These are phyloP conservation scores for Delichon dasypus DNA, from an alignment of 2,797 vertebrate genomes.

Conservation along the genomic window DNA sequence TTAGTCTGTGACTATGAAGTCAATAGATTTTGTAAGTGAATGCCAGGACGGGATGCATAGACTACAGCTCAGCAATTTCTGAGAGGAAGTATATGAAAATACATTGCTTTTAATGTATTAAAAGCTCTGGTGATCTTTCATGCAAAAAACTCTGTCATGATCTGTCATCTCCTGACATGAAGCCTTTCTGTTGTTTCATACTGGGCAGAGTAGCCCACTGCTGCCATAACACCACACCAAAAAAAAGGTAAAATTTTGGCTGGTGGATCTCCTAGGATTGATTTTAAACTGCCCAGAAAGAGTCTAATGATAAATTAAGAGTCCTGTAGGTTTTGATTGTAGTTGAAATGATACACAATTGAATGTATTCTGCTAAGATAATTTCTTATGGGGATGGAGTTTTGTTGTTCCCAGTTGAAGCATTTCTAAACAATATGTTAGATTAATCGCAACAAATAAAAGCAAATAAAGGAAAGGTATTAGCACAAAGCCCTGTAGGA, in stretches of 20 bases:
- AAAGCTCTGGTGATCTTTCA: neutral
- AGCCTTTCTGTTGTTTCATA: neutral
- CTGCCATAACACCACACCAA: neutral
- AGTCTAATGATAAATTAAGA: neutral
- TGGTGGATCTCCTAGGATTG: neutral
- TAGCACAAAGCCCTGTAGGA: neutral
- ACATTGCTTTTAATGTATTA: neutral
- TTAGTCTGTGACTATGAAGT: neutral
- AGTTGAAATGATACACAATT: neutral
- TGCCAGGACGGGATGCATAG: neutral
- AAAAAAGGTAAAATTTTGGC: neutral
- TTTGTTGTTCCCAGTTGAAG: neutral
- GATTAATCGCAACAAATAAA: neutral
- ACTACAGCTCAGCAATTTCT: neutral
- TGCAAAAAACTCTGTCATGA: neutral
- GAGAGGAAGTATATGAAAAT: neutral
- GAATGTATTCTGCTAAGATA: neutral
- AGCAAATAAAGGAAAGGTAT: neutral
- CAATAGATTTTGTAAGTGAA: neutral
- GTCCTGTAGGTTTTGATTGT: neutral
- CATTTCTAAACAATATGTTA: neutral
- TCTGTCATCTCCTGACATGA: neutral
- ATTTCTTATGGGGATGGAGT: neutral
- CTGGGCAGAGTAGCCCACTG: neutral
- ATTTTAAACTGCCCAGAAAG: neutral